Percentiles rank a stretch among this genome's conserved stretches.
Conservation (phyloP, 2,797 vertebrate genomes). For the Enteromius afrohamiltoni region DNA sequence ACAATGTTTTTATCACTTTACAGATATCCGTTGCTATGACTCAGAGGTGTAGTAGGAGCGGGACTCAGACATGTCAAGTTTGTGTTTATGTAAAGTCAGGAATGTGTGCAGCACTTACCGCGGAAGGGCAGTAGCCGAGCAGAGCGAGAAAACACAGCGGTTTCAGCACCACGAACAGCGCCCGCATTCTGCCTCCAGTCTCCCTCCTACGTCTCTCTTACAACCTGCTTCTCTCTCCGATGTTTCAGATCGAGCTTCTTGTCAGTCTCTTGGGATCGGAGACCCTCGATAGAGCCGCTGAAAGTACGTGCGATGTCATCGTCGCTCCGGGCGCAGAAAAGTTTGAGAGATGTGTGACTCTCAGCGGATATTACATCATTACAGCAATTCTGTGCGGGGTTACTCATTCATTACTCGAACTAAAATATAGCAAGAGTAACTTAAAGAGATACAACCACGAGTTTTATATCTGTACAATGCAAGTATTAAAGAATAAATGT, state of each 20-base stretch:
- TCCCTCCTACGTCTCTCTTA: conserved; percentile 59
- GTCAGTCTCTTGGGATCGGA: conserved; percentile 65
- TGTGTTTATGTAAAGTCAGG: conserved; percentile 20
- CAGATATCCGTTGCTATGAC: not conserved
- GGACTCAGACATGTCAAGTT: conserved; percentile 22
- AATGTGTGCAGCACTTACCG: conserved; percentile 78
- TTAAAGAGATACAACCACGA: not conserved
- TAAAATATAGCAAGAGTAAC: not conserved
- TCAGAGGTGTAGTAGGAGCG: not conserved
- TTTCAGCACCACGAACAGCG: conserved; percentile 83
- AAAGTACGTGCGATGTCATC: conserved; percentile 64
- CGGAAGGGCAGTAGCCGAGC: conserved; percentile 85
- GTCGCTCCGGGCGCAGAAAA: conserved; percentile 77
- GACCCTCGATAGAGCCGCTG: conserved; percentile 63
- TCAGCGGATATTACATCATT: conserved; percentile 87
- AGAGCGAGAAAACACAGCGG: conserved; percentile 86
- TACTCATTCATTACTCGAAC: conserved; percentile 38
- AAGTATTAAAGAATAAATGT: not conserved
- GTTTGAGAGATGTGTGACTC: conserved; percentile 70
- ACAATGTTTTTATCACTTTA: not conserved
- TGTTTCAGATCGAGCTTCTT: conserved; percentile 23
- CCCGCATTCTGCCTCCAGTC: conserved; percentile 80
- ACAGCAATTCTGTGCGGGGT: conserved; percentile 44
- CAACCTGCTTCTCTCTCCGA: not conserved
- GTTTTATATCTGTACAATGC: not conserved